A percentile compares a stretch with the other conserved stretches of the same genome.
Evolutionary conservation across 2,113 vertebrate genomes (phyloP).

Genomic region (Edolisoma coerulescens): DNA sequence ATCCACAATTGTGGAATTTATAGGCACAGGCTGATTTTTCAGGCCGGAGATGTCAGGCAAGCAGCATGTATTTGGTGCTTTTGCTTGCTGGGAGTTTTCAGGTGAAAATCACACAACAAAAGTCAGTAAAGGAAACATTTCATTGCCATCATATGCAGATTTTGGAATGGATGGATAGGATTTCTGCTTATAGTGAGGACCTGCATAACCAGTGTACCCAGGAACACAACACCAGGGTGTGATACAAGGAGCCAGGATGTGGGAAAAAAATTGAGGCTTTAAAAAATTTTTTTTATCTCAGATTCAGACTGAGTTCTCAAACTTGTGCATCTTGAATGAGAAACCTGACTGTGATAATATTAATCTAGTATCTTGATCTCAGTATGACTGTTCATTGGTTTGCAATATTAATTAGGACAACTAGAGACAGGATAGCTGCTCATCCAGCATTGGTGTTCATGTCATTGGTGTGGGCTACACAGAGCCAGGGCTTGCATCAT

Average conservation of each 20-base stretch:
- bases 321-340: not conserved
- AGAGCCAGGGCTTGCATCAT: not conserved
- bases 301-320: not conserved
- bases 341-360: not conserved
- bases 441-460: not conserved
- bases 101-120: not conserved
- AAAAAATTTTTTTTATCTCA: not conserved
- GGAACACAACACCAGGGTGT: not conserved
- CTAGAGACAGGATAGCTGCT: not conserved
- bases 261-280: not conserved
- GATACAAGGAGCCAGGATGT: not conserved
- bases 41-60: not conserved
- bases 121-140: not conserved
- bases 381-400: not conserved
- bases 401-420: not conserved
- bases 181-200: not conserved
- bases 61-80: not conserved
- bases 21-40: not conserved
- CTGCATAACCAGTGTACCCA: not conserved
- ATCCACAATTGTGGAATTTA: not conserved
- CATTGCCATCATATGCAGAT: not conserved
- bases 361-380: not conserved
- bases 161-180: not conserved
- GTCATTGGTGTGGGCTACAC: not conserved
- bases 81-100: not conserved